phyloP scores from a whole-genome alignment of 1,140 invertebrate genomes.

The Drosophila lacertosa region DNA sequence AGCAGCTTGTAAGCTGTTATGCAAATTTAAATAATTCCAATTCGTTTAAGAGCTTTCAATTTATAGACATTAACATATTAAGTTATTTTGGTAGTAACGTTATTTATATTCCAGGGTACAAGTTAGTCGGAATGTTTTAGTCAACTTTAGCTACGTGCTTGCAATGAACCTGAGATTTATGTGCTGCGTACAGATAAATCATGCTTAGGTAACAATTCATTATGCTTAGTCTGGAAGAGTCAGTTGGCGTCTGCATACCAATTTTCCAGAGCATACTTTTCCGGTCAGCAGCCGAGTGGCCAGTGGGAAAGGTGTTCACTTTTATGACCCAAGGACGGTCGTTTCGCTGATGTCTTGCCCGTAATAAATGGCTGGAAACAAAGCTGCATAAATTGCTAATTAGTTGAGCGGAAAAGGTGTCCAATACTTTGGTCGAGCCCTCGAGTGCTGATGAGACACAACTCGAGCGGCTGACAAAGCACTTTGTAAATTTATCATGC shows the following conservation, averaged over 20 bases:
- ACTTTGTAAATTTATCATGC: constrained; percentile 58
- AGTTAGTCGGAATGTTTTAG: background rate
- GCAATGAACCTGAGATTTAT: constrained; percentile 56
- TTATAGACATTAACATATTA: background rate
- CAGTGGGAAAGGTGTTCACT: constrained; percentile 46
- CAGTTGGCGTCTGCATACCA: constrained; percentile 32
- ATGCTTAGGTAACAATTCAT: constrained; percentile 77
- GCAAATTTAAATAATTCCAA: too few species aligned
- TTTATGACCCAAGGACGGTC: constrained; percentile 44
- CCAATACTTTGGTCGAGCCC: constrained; percentile 24
- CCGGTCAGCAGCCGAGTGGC: constrained; percentile 1
- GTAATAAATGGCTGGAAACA: constrained; percentile 56
- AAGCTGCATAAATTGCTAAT: constrained; percentile 77
- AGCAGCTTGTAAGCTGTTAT: background rate
- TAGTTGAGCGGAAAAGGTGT: constrained; percentile 54
- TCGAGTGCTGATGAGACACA: too few species aligned
- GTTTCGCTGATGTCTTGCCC: constrained; percentile 45
- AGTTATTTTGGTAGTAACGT: background rate
- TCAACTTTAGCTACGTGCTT: background rate
- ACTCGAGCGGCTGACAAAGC: constrained; percentile 48
- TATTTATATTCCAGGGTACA: constrained; percentile 2
- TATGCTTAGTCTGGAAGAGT: constrained; percentile 59
- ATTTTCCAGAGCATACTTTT: constrained; percentile 47
- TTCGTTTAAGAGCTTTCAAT: too few species aligned
- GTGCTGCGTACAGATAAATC: constrained; percentile 67